A percentile compares a stretch with the other conserved stretches of the same genome.
phyloP scores from a whole-genome alignment of 2,888 invertebrate species.

The Criorhina ranunculi region DNA sequence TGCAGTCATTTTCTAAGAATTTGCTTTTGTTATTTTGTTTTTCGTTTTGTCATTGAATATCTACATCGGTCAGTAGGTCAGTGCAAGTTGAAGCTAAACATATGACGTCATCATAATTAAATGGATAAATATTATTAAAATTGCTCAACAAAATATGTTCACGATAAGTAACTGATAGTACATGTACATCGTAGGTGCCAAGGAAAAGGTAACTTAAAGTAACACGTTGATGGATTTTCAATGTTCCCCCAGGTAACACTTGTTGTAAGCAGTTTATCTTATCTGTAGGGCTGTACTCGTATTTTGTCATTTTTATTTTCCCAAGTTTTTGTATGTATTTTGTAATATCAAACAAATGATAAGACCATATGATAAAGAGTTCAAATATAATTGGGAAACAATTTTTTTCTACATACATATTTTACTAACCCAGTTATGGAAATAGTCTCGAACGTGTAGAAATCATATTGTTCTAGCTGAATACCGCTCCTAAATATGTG shows the following conservation, averaged over 20 bases:
- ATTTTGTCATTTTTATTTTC: constrained; percentile 22
- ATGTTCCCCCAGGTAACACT: constrained; percentile 17
- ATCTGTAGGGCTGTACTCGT: constrained; percentile 27
- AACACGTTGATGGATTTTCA: not conserved
- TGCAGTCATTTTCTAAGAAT: not conserved
- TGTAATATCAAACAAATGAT: constrained; percentile 26
- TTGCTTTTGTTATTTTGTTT: not conserved
- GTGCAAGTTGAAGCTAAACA: not conserved
- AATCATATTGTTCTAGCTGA: not conserved
- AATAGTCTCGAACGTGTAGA: not conserved
- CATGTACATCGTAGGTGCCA: no score
- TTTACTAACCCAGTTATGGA: not conserved
- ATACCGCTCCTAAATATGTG: not conserved
- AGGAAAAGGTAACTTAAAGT: not conserved
- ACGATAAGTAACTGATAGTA: no score
- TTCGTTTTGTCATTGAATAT: not conserved
- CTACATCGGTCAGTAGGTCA: not conserved
- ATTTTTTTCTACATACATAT: not conserved
- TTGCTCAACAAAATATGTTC: no score
- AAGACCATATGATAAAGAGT: constrained; percentile 7
- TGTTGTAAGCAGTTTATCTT: constrained; percentile 38
- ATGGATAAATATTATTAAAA: not conserved
- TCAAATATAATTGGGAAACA: not conserved
- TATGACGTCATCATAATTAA: not conserved
- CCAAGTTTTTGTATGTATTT: constrained; percentile 7